Evolutionary conservation across 2,113 vertebrate species (phyloP).

Genomic region (Rhadina sibilatrix): DNA sequence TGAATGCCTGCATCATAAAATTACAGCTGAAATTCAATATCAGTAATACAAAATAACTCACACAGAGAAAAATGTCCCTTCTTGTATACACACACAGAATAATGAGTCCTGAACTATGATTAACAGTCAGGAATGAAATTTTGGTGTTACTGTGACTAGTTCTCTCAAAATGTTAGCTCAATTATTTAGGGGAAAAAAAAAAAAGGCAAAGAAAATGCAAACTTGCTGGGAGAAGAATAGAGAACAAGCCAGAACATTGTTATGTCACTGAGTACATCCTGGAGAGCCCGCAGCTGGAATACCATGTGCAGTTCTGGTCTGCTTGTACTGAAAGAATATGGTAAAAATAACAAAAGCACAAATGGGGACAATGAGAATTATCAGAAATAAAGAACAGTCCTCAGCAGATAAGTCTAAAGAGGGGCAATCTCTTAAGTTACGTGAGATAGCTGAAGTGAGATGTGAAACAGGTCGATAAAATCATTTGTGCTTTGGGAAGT

Average conservation of each 20-base stretch:
- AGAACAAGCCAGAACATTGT: not conserved
- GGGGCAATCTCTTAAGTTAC: not conserved
- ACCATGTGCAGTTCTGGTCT: not conserved
- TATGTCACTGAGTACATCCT: not conserved
- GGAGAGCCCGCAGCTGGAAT: not conserved
- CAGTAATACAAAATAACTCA: not conserved
- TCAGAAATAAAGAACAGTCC: not conserved
- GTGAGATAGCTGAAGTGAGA: not conserved
- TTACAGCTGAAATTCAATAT: slow-evolving; percentile 7
- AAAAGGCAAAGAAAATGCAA: not conserved
- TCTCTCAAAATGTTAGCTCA: not conserved
- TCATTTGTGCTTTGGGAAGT: not conserved
- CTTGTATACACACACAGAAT: not conserved
- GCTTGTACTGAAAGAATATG: not conserved
- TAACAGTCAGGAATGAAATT: not conserved
- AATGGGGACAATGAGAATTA: not conserved
- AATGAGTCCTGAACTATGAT: not conserved
- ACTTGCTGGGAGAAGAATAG: not conserved
- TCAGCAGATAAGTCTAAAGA: not conserved
- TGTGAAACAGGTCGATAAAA: not conserved
- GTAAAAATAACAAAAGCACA: not conserved
- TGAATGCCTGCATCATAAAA: slow-evolving; percentile 20
- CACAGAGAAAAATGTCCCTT: not conserved
- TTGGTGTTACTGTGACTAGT: not conserved
- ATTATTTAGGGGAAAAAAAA: not conserved